Percentiles rank a stretch among this genome's conserved stretches.
phyloP scores from a whole-genome alignment of 2,113 vertebrate species.

The Eurystomus gularis region DNA sequence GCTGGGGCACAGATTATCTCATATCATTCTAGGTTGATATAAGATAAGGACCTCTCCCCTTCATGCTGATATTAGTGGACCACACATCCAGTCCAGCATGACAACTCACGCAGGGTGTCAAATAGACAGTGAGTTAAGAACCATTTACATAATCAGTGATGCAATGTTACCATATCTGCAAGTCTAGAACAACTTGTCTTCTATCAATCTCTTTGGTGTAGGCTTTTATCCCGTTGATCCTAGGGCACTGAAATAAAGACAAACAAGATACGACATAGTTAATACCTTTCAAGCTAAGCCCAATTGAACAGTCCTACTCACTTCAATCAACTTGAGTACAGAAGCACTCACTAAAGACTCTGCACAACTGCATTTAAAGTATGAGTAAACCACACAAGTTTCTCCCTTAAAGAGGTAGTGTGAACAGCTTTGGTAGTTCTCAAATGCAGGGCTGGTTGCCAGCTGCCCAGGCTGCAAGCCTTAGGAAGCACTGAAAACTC shows the following conservation, averaged over 20 bases:
- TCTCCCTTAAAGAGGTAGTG: not conserved
- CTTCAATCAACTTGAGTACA: not conserved
- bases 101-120: not conserved
- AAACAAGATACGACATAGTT: not conserved
- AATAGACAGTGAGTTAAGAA: not conserved
- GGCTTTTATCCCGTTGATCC: constrained; percentile 85
- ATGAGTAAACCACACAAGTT: not conserved
- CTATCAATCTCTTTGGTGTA: constrained; percentile 85
- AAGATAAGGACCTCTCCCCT: not conserved
- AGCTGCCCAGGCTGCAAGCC: not conserved
- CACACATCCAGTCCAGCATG: not conserved
- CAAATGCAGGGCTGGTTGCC: not conserved
- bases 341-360: not conserved
- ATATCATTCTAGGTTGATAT: not conserved
- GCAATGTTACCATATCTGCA: constrained; percentile 84
- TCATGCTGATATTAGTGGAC: not conserved
- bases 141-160: not conserved
- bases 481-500: not conserved
- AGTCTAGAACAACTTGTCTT: constrained; percentile 87
- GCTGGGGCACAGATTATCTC: not conserved
- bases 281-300: not conserved
- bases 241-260: constrained; percentile 81
- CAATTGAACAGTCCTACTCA: not conserved
- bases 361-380: not conserved
- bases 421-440: not conserved